These are phyloP conservation scores for Ophonus ardosiacus DNA, from an alignment of 2,888 invertebrate species.

Conservation along the genomic window DNA sequence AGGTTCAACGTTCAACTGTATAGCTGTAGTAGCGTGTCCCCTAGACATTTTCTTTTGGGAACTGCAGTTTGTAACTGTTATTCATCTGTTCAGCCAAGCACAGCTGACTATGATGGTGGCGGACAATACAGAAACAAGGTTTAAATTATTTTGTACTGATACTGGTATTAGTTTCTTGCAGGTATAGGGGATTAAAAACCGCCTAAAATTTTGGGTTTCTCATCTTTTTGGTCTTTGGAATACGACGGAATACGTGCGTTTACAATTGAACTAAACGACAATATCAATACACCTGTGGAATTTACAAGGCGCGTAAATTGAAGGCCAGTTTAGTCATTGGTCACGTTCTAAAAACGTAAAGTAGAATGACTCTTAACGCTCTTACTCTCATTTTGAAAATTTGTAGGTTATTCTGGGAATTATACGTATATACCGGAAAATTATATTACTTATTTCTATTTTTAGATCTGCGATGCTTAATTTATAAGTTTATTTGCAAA, in stretches of 20 bases:
- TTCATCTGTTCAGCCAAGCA: background rate
- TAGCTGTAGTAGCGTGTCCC: too few species aligned
- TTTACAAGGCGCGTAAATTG: slow-evolving; percentile 4
- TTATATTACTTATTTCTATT: background rate
- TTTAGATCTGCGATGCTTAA: too few species aligned
- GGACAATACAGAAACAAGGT: slow-evolving; percentile 6
- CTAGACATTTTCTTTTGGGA: background rate
- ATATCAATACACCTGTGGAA: slow-evolving; percentile 51
- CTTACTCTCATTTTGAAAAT: slow-evolving; percentile 6
- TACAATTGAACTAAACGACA: background rate
- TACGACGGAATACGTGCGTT: background rate
- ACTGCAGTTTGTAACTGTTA: slow-evolving; percentile 38
- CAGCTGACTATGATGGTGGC: slow-evolving; percentile 25
- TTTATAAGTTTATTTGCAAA: too few species aligned
- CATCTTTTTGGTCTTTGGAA: background rate
- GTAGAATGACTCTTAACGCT: background rate
- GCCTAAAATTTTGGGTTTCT: slow-evolving; percentile 19
- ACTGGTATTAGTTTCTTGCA: background rate
- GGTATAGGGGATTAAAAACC: background rate
- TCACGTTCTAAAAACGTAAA: slow-evolving; percentile 20
- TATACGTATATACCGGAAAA: background rate
- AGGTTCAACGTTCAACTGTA: too few species aligned
- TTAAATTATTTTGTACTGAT: background rate
- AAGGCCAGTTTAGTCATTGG: slow-evolving; percentile 9
- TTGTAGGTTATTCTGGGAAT: background rate